These are phyloP conservation scores for Caenorhabditis inopinata DNA, from an alignment of 1,140 invertebrate species.

Conservation along the genomic window DNA sequence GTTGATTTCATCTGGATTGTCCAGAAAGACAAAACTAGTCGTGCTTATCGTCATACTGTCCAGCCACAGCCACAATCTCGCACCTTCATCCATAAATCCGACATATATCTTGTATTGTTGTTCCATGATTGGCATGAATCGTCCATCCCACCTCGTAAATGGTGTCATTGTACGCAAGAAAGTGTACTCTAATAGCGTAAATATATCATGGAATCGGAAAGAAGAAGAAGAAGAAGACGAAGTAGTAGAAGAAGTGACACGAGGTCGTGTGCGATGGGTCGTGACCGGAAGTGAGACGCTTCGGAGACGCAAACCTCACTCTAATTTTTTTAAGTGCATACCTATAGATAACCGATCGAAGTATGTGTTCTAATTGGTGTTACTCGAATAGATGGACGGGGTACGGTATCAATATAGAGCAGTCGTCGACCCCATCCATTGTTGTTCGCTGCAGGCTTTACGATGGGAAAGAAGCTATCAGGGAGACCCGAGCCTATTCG, in stretches of 20 bases:
- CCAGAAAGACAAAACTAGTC: not conserved
- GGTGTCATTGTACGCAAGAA: not conserved
- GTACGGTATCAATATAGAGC: constrained; percentile 14
- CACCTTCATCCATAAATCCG: not conserved
- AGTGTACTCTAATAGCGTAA: constrained; percentile 30
- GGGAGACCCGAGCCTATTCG: not conserved
- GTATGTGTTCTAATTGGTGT: constrained; percentile 19
- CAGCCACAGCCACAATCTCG: not conserved
- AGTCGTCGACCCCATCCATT: not conserved
- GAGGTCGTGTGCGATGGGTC: constrained; percentile 32
- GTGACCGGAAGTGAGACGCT: constrained; percentile 31
- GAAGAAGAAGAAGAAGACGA: not conserved
- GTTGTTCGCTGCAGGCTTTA: not conserved
- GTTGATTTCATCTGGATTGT: not conserved
- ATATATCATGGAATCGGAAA: constrained; percentile 19
- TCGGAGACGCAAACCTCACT: constrained; percentile 1
- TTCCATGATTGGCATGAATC: not conserved
- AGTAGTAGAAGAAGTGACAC: constrained; percentile 24
- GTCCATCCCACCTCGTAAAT: constrained; percentile 2
- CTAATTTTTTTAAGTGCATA: constrained; percentile 16
- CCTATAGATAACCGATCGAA: not conserved
- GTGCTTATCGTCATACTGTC: constrained; percentile 25
- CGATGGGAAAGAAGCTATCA: not conserved
- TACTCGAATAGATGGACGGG: not conserved
- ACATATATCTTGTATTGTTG: not conserved